Conservation (phyloP, 1,140 invertebrate genomes). For the Ceratina japonica region DNA sequence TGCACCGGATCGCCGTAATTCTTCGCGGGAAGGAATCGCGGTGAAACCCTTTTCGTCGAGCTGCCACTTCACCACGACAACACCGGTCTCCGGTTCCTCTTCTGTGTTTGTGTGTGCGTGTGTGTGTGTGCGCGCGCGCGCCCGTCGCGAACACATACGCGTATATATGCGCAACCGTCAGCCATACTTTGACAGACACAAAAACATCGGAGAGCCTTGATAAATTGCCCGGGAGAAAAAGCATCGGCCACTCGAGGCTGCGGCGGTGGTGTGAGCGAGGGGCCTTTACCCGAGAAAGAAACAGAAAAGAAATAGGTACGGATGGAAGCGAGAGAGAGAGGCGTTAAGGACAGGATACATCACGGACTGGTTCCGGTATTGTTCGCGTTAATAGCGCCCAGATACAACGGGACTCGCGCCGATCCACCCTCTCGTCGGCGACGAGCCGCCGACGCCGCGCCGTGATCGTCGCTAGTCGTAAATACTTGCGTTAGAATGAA, state of each 20-base stretch:
- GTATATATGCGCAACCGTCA: not conserved
- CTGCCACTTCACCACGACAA: conserved; percentile 38
- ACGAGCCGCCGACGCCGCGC: too few species aligned
- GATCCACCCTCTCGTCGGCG: conserved; percentile 37
- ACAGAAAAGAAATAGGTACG: conserved; percentile 49
- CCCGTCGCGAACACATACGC: conserved; percentile 5
- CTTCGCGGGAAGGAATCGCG: conserved; percentile 60
- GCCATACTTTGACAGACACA: conserved; percentile 70
- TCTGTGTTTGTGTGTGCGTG: not conserved
- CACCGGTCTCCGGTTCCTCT: not conserved
- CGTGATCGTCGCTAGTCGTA: conserved; percentile 7
- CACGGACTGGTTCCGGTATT: conserved; percentile 77
- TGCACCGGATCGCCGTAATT: conserved; percentile 56
- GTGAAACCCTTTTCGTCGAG: conserved; percentile 48
- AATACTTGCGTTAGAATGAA: conserved; percentile 61
- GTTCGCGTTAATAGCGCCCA: conserved; percentile 77
- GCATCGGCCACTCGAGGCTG: conserved; percentile 68
- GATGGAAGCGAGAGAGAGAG: conserved; percentile 51
- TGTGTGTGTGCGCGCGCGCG: not conserved
- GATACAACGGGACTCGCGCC: conserved; percentile 66
- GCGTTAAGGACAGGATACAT: conserved; percentile 78
- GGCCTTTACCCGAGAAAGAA: conserved; percentile 26
- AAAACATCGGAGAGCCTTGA: conserved; percentile 72
- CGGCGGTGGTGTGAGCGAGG: conserved; percentile 53
- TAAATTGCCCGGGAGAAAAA: conserved; percentile 73